Base-by-base conservation (phyloP, 2,888 invertebrate genomes). In the Tuta absoluta region DNA sequence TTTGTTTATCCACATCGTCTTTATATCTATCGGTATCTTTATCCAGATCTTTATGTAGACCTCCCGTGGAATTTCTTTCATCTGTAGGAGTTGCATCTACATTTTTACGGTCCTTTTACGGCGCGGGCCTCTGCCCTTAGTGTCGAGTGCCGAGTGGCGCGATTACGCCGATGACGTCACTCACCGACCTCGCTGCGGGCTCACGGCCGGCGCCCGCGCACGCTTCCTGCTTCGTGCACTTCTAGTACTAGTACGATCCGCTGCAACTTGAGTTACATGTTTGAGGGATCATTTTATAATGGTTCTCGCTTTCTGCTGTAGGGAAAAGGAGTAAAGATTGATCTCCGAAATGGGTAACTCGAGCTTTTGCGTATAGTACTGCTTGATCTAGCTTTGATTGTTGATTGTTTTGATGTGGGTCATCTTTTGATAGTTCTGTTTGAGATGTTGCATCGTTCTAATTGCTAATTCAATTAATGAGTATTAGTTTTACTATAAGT, bases 171-270 rank as follows among this genome's bases (percentile, higher is more conserved):
- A 37, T 65, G 62, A 65, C 67, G 65, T 64, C 67, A 65, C 63
- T 45, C 63, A 57, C 45, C 68, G 71, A 67, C 74, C 71, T 72
- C 72, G 71, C 63, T 33, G 24, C 62, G 59, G 59, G 65, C 64
- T 68, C 69, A 67, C 63, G 70, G 69, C 67, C 71, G 66, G 64
- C 51, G 65, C 63, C 57, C 24, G 65, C 63, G 68, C 67, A 64
- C 53, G 65, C 73, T 75, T 75, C 75, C 75, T 76, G 72, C 68
- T 71, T 53, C 63, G 60, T 41, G 60, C 60, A 60, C 60, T 60
- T 59, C 60, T 60, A 51, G 21, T 51, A 24, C 14, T 56, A 51
- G 21, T 51, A 51, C 51, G 33, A 33, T 33, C 33, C 33, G 33
- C 4, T 33, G 33, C 33, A 33, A 3, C 1, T 33, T 4, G 33